Base-by-base conservation (phyloP, 2,113 vertebrate species). In the Agapornis roseicollis region DNA sequence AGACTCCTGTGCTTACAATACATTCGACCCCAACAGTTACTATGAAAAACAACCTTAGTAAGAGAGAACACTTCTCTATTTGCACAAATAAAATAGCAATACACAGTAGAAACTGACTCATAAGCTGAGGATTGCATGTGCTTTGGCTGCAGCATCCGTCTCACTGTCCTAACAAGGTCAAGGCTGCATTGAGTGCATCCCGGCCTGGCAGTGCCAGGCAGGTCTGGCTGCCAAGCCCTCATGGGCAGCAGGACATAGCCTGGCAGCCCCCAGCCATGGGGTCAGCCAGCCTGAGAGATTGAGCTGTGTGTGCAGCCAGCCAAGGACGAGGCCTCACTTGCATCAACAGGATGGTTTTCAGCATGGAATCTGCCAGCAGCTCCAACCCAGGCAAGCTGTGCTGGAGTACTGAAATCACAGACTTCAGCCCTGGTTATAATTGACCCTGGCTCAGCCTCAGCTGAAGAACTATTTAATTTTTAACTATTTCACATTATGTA, bases 151-250 rank as follows among this genome's bases (percentile, higher is more conserved):
- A 17, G 61, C 76, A 31, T 35, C 53, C 2, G 2, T 20, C 64
- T 33, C 10, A 1, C 35, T 16, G 27, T 15, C 35, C 68, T 11
- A 58, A 17, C 10, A 50, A 33, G 37, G 61, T 47, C n/a, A 60
- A 8, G 20, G 63, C 35, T 37, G 23, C 33, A 17, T 9, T 1
- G 1, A 17, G 28, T 64, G 50, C 41, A 24, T 41, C 42, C 60
- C 1, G 3, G 11, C 14, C 19, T 4, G 10, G 58, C 15, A 23
- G 52, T 2, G 29, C 17, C 1, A 0, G 17, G n/a, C 49, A 35
- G 20, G 58, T 44, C 44, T 4, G 6, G 4, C 19, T 13, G 9
- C 37, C 33, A 20, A 22, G 41, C 41, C 52, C 16, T 4, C 13
- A 8, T 8, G 39, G 56, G 56, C 56, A 58, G 22, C 56, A 58